A percentile compares a stretch with the other conserved stretches of the same genome.
Evolutionary conservation across 1,140 invertebrate species (phyloP).

Genomic region (Scaptomyza hsui): DNA sequence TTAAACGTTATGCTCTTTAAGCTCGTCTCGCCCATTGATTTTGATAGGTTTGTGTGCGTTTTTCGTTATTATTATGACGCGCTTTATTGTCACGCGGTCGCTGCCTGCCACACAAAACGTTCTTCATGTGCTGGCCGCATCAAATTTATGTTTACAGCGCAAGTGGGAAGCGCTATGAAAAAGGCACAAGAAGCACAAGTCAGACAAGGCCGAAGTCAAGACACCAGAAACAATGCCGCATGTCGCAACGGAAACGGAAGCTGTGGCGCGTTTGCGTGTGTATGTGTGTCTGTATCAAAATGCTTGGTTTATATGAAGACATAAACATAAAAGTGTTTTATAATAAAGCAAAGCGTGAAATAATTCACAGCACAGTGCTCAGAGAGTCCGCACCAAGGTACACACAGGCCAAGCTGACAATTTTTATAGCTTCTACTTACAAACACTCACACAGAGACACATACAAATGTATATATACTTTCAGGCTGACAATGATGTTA

Average conservation of each 20-base stretch:
- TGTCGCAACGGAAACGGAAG: conserved; percentile 58
- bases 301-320: conserved; percentile 79
- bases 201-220: conserved; percentile 12
- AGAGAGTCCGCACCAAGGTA: conserved; percentile 23
- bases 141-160: conserved; percentile 78
- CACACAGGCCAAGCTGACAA: conserved; percentile 72
- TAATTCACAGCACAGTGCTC: conserved; percentile 70
- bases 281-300: conserved; percentile 44
- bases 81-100: conserved; percentile 73
- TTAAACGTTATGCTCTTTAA: conserved; percentile 26
- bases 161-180: conserved; percentile 73
- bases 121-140: conserved; percentile 58
- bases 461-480: background rate
- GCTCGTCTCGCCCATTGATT: conserved; percentile 47
- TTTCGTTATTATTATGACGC: conserved; percentile 65
- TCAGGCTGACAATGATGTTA: conserved; percentile 70
- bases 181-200: conserved; percentile 30
- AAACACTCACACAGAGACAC: conserved; percentile 18
- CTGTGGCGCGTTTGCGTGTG: conserved; percentile 30
- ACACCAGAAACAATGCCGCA: conserved; percentile 57
- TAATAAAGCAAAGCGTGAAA: conserved; percentile 82
- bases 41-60: conserved; percentile 33
- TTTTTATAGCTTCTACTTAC: conserved; percentile 67
- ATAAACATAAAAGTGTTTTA: conserved; percentile 80
- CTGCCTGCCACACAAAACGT: conserved; percentile 46